These are phyloP conservation scores for Macaria notata DNA, from an alignment of 2,888 invertebrate species.

Conservation along the genomic window DNA sequence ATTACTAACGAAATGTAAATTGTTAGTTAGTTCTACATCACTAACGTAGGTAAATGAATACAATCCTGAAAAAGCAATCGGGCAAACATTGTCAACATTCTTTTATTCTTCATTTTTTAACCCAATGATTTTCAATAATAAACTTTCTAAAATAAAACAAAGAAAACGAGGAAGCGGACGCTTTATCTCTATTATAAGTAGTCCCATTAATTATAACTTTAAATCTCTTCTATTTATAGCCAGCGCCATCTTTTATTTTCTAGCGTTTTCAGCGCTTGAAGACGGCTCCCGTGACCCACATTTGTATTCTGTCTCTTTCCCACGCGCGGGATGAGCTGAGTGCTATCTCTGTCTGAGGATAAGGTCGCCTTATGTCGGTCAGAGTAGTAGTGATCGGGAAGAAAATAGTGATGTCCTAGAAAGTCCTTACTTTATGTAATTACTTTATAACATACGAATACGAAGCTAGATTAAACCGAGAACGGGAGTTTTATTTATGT, in stretches of 20 bases:
- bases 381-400: constrained; percentile 72
- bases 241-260: constrained; percentile 44
- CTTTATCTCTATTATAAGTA: constrained; percentile 13
- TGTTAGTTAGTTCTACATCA: no score
- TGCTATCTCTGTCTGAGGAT: constrained; percentile 50
- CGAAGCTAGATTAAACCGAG: no score
- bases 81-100: no score
- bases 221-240: constrained; percentile 61
- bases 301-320: constrained; percentile 51
- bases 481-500: no score
- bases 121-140: constrained; percentile 6
- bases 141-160: no score
- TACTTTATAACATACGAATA: no score
- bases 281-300: constrained; percentile 78
- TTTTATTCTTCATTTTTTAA: not conserved
- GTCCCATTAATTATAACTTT: constrained; percentile 52
- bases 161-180: constrained; percentile 8
- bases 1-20: no score
- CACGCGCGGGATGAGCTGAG: constrained; percentile 32
- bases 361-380: constrained; percentile 78
- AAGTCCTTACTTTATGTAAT: no score
- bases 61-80: no score
- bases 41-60: no score
- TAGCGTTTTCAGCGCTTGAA: constrained; percentile 65
- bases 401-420: constrained; percentile 48